Evolutionary conservation across 2,113 vertebrate species (phyloP), one percentile per base, ranked within the genome.

Genomic region (Phodopus roborovskii): DNA sequence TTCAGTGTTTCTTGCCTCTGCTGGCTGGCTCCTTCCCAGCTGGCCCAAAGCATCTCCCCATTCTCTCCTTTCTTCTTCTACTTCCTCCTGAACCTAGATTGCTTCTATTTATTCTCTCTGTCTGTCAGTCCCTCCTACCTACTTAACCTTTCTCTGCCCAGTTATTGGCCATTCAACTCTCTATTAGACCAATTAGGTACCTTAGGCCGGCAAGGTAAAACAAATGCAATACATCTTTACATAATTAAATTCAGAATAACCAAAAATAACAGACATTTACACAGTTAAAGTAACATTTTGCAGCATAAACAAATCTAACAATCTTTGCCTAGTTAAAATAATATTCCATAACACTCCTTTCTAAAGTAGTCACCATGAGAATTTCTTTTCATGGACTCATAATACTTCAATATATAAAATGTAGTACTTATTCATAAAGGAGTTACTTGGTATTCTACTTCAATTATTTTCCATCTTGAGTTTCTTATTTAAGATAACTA

Each of bases 371-470:
- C 5, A 3, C 5, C 33, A 33, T 79, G 74, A 90, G 1, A 42
- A 5, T 94, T 88, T 92, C 28, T 90, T 50, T 95, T 74, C 13
- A n/a, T 20, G 42, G 22, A 39, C 91, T 0, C n/a, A 6, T 62
- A 50, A 20, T 45, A 79, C 86, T 89, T 92, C 71, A 81, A 48
- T 48, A 24, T 17, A 10, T 30, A n/a, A 71, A n/a, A 48, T 6
- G 60, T 3, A 9, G 62, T 87, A 22, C n/a, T 75, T 26, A 71
- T 83, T 78, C 85, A 70, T 2, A 33, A 13, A 48, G 22, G 60
- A 91, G 30, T 70, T 79, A 19, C 5, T 94, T 74, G 64, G 70
- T 62, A 3, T 75, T 90, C n/a, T 68, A 33, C 89, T 96, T 85
- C 74, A 77, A 85, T 68, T 58, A 45, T 5, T 90, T 83, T 62